A percentile compares a stretch with the other conserved stretches of the same genome.
Evolutionary conservation across 1,140 invertebrate species (phyloP).

Genomic region (Drosophila fuyamai): DNA sequence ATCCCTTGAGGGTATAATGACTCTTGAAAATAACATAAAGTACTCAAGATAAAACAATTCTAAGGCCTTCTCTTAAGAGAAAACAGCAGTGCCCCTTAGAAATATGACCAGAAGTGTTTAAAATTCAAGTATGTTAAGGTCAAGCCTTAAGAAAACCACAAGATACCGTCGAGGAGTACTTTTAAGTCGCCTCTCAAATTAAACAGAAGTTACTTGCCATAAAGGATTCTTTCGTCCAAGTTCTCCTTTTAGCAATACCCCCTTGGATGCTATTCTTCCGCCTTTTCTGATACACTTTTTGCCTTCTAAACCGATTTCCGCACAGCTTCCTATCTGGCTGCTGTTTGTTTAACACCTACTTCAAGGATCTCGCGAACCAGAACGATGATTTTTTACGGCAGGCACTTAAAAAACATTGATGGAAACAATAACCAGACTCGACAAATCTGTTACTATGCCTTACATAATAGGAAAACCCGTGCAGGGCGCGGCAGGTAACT

Average conservation of each 20-base stretch:
- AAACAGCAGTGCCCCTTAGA: slow-evolving; percentile 6
- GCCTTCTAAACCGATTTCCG: slow-evolving; percentile 25
- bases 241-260: slow-evolving; percentile 19
- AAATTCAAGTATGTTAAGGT: slow-evolving; percentile 12
- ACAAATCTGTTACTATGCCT: slow-evolving; percentile 48
- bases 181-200: slow-evolving; percentile 37
- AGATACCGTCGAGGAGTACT: slow-evolving; percentile 20
- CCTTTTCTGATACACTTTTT: neutral
- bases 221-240: slow-evolving; percentile 13
- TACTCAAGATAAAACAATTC: neutral
- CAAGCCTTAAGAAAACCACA: slow-evolving; percentile 26
- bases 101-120: slow-evolving; percentile 17
- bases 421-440: neutral
- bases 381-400: slow-evolving; percentile 48
- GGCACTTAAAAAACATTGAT: slow-evolving; percentile 32
- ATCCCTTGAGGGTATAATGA: neutral
- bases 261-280: slow-evolving; percentile 19
- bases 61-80: neutral
- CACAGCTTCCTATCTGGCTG: slow-evolving; percentile 49
- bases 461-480: slow-evolving; percentile 40
- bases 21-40: neutral
- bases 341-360: slow-evolving; percentile 60
- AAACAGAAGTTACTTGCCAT: slow-evolving; percentile 38
- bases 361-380: slow-evolving; percentile 32
- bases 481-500: slow-evolving; percentile 57